phyloP scores from a whole-genome alignment of 2,113 vertebrate species.

The Xyliphius kryptos region DNA sequence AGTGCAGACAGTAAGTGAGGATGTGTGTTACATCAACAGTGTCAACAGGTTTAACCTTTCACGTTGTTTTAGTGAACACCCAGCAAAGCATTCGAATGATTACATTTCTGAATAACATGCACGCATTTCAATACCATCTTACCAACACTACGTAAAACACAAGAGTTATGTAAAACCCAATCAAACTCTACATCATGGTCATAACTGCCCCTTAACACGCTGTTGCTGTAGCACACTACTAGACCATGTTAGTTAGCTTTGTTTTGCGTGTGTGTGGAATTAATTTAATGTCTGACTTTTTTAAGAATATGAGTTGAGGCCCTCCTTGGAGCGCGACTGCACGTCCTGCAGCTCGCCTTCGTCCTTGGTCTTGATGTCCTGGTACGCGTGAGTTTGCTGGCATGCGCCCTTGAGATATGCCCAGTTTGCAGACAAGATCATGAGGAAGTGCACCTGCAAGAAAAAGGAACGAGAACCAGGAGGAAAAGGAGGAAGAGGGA shows the following conservation, averaged over 20 bases:
- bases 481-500: not conserved
- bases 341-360: conserved; percentile 95
- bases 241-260: conserved; percentile 69
- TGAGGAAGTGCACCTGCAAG: conserved; percentile 97
- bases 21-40: too few species aligned
- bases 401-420: conserved; percentile 96
- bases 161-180: conserved; percentile 2
- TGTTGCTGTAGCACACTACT: conserved; percentile 28
- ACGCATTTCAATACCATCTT: too few species aligned
- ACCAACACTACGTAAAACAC: too few species aligned
- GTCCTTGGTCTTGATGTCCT: conserved; percentile 98
- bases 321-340: conserved; percentile 96
- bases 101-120: too few species aligned
- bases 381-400: conserved; percentile 97
- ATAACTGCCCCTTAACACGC: conserved; percentile 25
- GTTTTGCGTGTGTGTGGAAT: conserved; percentile 34
- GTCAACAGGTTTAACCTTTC: too few species aligned
- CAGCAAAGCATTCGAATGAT: too few species aligned
- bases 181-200: conserved; percentile 12
- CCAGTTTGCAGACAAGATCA: conserved; percentile 98
- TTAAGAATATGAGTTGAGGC: conserved; percentile 99
- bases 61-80: too few species aligned
- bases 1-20: too few species aligned
- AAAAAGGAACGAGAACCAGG: conserved; percentile 71
- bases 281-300: conserved; percentile 47